Conservation (phyloP, 2,888 invertebrate species). For the Lasioglossum oenotherae region DNA sequence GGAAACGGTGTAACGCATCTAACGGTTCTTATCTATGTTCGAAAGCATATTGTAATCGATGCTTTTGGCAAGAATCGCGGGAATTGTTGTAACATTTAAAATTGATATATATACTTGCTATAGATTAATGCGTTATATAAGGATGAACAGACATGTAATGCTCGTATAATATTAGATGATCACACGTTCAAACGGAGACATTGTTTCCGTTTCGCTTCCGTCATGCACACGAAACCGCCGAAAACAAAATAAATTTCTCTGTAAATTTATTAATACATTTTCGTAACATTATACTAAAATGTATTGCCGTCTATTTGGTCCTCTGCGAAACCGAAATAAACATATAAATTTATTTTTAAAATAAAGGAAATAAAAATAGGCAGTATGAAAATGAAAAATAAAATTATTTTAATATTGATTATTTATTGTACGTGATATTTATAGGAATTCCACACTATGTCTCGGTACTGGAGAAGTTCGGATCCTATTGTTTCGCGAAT, state of each 20-base stretch:
- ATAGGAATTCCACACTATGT: conserved; percentile 86
- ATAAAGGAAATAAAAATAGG: background rate
- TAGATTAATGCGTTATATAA: conserved; percentile 49
- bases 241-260: background rate
- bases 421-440: background rate
- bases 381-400: background rate
- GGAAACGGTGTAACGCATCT: background rate
- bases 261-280: background rate
- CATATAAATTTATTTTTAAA: background rate
- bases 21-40: background rate
- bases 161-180: conserved; percentile 43
- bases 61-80: conserved; percentile 18
- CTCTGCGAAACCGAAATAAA: background rate
- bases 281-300: background rate
- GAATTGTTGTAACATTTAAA: conserved; percentile 32
- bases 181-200: conserved; percentile 29
- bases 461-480: conserved; percentile 91
- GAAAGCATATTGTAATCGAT: background rate
- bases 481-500: conserved; percentile 93
- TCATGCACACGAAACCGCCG: background rate
- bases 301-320: background rate
- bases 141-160: conserved; percentile 30
- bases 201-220: conserved; percentile 17
- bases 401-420: background rate
- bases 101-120: conserved; percentile 29